Evolutionary conservation across 2,113 vertebrate genomes (phyloP).

Genomic region (Grammomys dolichurus): DNA sequence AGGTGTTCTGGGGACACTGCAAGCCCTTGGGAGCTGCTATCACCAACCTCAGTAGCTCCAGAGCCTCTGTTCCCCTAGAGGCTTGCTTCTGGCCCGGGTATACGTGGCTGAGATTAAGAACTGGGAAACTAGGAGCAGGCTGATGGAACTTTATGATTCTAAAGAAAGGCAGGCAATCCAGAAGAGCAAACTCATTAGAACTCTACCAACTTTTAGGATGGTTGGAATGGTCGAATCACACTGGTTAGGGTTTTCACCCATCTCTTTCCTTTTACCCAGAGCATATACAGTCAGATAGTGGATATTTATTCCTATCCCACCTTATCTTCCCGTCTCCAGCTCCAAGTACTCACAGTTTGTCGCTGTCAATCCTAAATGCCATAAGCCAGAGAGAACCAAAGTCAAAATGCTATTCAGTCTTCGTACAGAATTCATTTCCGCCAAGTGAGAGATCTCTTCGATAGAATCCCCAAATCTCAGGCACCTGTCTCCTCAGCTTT

Average conservation of each 20-base stretch:
- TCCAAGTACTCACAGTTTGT: conserved; percentile 86
- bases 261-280: neutral
- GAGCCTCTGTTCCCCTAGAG: neutral
- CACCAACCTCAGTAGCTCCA: neutral
- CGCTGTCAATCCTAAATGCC: conserved; percentile 86
- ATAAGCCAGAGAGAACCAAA: conserved; percentile 82
- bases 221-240: conserved; percentile 3
- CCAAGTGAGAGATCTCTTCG: conserved; percentile 62
- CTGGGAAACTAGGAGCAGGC: accelerated
- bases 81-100: neutral
- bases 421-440: conserved; percentile 84
- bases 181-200: neutral
- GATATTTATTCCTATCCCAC: neutral
- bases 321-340: neutral
- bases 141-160: conserved; percentile 62
- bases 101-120: neutral
- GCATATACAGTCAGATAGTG: neutral
- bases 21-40: conserved; percentile 4
- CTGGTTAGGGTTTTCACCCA: neutral
- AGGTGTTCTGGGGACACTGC: neutral
- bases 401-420: conserved; percentile 75
- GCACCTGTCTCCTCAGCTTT: neutral
- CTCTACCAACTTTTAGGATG: conserved; percentile 76
- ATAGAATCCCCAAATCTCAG: conserved; percentile 70
- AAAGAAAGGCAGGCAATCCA: neutral